These are phyloP conservation scores for Blastobasis lacticolella DNA, from an alignment of 2,888 invertebrate genomes.

Conservation along the genomic window DNA sequence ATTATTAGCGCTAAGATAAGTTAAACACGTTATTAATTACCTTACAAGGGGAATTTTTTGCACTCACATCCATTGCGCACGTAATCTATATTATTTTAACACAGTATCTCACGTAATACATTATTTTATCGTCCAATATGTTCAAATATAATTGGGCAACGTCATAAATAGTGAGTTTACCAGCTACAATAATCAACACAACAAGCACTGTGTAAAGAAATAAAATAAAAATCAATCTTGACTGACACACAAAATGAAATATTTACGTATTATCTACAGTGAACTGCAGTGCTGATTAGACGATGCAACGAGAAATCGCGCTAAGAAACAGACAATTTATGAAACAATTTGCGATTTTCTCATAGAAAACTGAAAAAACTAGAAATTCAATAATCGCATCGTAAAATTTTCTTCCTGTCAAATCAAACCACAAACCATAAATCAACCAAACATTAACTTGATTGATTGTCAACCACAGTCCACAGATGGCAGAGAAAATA, in stretches of 20 bases:
- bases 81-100: conserved; percentile 45
- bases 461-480: too few relatives aligned
- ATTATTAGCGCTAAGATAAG: conserved; percentile 8
- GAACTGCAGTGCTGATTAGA: too few relatives aligned
- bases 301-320: too few relatives aligned
- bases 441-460: too few relatives aligned
- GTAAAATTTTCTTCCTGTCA: too few relatives aligned
- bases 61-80: conserved; percentile 66
- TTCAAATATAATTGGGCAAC: conserved; percentile 39
- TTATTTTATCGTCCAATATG: conserved; percentile 47
- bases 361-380: too few relatives aligned
- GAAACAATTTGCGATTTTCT: too few relatives aligned
- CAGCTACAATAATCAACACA: conserved; percentile 56
- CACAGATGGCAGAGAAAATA: too few relatives aligned
- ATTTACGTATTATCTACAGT: conserved; percentile 44
- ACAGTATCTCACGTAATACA: conserved; percentile 42
- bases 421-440: too few relatives aligned
- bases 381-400: too few relatives aligned
- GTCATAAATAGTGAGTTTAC: conserved; percentile 58
- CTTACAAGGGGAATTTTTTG: conserved; percentile 68
- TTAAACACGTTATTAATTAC: conserved; percentile 50
- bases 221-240: conserved; percentile 63
- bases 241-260: conserved; percentile 52
- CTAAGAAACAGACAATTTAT: too few relatives aligned
- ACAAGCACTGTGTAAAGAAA: conserved; percentile 66